Evolutionary conservation across 2,888 invertebrate genomes (phyloP), one percentile per base, ranked within the genome.

Genomic region (Ephialtes manifestator): DNA sequence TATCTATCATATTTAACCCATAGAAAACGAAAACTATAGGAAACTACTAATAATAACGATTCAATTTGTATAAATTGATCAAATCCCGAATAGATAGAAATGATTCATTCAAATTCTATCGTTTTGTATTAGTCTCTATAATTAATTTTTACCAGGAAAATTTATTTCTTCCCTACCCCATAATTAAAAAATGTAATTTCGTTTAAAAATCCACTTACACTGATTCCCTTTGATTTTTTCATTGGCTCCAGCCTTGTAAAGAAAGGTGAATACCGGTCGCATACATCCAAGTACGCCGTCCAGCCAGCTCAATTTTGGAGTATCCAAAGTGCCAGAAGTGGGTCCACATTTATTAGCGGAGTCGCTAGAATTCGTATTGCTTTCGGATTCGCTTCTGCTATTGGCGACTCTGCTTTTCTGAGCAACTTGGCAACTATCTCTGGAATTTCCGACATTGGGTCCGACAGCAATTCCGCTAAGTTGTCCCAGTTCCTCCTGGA

Each of bases 251-350:
- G 97, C 96, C 93, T 97, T 98, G 72, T 97, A 97, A 81, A 98
- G 97, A 89, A 98, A 96, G n/a, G 97, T 97, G 94, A 98, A 95
- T 11, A 99, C 97, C 0, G 98, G 98, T 85, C 97, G 96, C 92
- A 99, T 96, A 92, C 99, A 99, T 1, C 98, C 98, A 88, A 98
- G 95, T 79, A 99, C 95, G 0, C 98, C 98, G 86, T 97, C 97
- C 93, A 97, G 96, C 97, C 97, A 97, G 88, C 96, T 96, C 87
- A 96, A 95, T 93, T 96, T 95, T 74, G 94, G 93, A 78, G 95
- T 94, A 84, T 95, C 94, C 53, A 92, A 87, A 60, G 90, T 91
- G n/a, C 91, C 92, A 28, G 92, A 90, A 20, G 90, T 92, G 8
- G 89, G 87, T 43, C 90, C 89, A 74, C 92, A 92, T 87, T 93